Evolutionary conservation across 2,888 invertebrate species (phyloP), one percentile per base, ranked within the genome.

Genomic region (Hoplodrina blanda): DNA sequence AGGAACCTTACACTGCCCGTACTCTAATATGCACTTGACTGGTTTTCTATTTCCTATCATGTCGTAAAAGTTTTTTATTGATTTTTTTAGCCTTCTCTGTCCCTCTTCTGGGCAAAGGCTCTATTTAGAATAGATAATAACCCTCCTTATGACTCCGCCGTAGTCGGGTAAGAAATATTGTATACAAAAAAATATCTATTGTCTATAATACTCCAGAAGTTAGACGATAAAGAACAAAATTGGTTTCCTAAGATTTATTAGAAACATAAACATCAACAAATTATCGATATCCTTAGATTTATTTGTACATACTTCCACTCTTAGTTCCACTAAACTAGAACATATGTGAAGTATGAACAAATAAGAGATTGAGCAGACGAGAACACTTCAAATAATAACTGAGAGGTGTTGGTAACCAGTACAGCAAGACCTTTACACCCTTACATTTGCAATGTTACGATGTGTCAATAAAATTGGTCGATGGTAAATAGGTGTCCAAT

Each of bases 301-400:
- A 64, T 72, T 63, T 60, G 8, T 55, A 52, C 60, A 6, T 46
- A 41, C 41, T 61, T 53, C 57, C 46, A 50, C 46, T 7, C 50
- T 59, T 20, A 44, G 20, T 60, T 60, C 46, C n/a, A 54, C 62
- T 65, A 64, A 71, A 65, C 57, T 64, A 70, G 60, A 75, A 55
- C 60, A 50, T 59, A 67, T 67, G 64, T 77, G 70, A 80, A 83
- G 80, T 80, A 74, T 69, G 76, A 74, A 82, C 83, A 87, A 87
- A 87, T 85, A 84, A 82, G 82, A 87, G 88, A 85, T 87, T 89
- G 87, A 83, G 78, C 85, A 85, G 81, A 85, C 82, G 83, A 90
- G 87, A 82, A 75, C 84, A 83, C 91, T 90, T 83, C 81, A 88
- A 88, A 86, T 90, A 89, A 91, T 90, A 90, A 89, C 89, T 72